Percentiles rank a stretch among this genome's conserved stretches.
phyloP scores from a whole-genome alignment of 1,140 invertebrate species.

The Aphelenchoides avenae region DNA sequence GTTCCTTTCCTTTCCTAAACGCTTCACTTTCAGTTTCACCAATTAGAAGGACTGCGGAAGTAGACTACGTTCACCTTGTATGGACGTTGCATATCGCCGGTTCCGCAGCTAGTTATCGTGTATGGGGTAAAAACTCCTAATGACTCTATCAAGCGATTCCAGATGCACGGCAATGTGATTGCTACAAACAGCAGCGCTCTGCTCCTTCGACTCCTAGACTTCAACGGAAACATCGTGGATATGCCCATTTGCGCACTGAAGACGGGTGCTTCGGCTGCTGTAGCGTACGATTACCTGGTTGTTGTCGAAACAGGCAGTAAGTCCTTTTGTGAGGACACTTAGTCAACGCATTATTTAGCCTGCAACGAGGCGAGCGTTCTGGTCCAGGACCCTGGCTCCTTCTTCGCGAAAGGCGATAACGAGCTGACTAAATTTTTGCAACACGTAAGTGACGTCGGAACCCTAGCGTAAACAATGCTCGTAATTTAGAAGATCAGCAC shows the following conservation, averaged over 20 bases:
- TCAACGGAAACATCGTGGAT: not conserved
- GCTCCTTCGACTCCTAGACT: not conserved
- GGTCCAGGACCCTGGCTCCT: not conserved
- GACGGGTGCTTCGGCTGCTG: not conserved
- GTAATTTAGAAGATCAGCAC: not conserved
- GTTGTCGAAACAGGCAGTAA: not conserved
- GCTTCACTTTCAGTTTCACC: no score
- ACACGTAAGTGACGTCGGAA: not conserved
- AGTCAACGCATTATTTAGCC: not conserved
- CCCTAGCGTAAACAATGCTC: not conserved
- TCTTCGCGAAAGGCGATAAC: not conserved
- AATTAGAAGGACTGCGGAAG: no score
- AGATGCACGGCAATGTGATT: not conserved
- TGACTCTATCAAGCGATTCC: no score
- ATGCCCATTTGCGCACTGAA: not conserved
- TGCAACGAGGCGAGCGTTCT: not conserved
- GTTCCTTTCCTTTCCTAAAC: no score
- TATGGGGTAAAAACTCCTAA: no score
- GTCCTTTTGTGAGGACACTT: not conserved
- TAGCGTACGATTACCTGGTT: not conserved
- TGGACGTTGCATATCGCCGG: no score
- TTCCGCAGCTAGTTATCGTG: no score
- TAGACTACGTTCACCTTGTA: no score
- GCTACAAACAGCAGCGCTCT: not conserved
- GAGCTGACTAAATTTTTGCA: conserved; percentile 3